Conservation (phyloP, 2,113 vertebrate species). For the Lamprologus callipterus region DNA sequence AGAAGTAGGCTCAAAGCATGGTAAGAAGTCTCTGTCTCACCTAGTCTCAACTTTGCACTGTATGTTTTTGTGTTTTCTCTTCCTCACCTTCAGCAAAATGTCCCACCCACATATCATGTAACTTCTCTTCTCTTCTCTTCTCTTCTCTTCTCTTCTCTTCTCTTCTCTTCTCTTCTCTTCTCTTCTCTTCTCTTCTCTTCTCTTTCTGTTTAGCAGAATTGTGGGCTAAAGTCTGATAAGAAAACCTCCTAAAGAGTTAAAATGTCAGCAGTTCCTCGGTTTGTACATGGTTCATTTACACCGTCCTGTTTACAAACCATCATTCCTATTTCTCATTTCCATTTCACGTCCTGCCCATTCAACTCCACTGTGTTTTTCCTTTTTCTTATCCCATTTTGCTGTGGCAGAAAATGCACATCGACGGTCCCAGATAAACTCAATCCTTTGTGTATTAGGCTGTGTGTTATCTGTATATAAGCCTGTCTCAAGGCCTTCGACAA, state of each 20-base stretch:
- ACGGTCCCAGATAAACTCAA: constrained; percentile 22
- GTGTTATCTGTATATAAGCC: constrained; percentile 48
- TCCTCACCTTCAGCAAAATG: background rate
- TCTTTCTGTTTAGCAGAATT: background rate
- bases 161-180: background rate
- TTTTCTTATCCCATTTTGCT: background rate
- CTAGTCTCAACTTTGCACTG: background rate
- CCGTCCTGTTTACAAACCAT: constrained; percentile 2
- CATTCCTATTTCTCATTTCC: background rate
- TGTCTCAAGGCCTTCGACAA: constrained; percentile 43
- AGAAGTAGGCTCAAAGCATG: background rate
- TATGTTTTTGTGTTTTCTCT: background rate
- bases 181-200: background rate
- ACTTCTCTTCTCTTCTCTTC: background rate
- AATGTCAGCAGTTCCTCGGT: background rate
- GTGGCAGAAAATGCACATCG: constrained; percentile 4
- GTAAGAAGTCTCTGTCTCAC: background rate
- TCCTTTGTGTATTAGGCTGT: constrained; percentile 23
- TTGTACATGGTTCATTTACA: background rate
- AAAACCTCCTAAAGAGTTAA: background rate
- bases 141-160: background rate
- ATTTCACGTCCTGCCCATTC: background rate
- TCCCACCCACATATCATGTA: background rate
- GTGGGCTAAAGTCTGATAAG: background rate
- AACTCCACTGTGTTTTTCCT: background rate